Conservation (phyloP, 53 echinoderm and acorn worm species). For the Patiria pectinifera region DNA sequence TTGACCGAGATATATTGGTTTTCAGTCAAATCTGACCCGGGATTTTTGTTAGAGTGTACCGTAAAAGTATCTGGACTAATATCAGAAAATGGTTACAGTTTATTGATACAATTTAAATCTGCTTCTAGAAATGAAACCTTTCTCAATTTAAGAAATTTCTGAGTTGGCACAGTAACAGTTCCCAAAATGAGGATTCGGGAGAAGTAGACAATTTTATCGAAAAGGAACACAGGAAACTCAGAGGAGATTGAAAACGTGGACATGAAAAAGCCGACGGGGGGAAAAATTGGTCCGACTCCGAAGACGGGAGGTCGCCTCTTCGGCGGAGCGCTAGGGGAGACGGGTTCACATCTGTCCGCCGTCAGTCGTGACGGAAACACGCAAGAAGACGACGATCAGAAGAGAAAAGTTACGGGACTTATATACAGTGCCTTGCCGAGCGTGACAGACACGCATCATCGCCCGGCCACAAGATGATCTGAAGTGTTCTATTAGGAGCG, state of each 20-base stretch:
- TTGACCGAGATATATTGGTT: no score
- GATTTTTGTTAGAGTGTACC: no score
- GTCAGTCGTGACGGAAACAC: constrained; percentile 63
- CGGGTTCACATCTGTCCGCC: constrained; percentile 44
- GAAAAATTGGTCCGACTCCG: not conserved
- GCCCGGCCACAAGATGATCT: constrained; percentile 26
- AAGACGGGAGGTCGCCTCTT: constrained; percentile 44
- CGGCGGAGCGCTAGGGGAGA: constrained; percentile 36
- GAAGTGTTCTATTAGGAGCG: not conserved
- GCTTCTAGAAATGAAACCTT: no score
- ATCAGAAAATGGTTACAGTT: no score
- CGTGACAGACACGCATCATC: constrained; percentile 48
- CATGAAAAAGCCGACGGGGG: constrained; percentile 2
- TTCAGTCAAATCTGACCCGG: no score
- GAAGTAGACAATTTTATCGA: not conserved
- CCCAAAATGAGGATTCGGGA: no score
- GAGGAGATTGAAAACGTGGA: not conserved
- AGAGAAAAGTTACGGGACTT: constrained; percentile 10
- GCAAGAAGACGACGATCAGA: not conserved
- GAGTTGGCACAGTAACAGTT: no score
- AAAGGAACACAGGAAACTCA: not conserved
- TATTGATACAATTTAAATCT: no score
- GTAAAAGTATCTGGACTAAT: no score
- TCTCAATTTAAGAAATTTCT: no score
- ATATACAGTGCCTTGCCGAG: not conserved